Percentiles rank a stretch among this genome's conserved stretches.
phyloP scores from a whole-genome alignment of 2,888 invertebrate species.

The Melanophora roralis region DNA sequence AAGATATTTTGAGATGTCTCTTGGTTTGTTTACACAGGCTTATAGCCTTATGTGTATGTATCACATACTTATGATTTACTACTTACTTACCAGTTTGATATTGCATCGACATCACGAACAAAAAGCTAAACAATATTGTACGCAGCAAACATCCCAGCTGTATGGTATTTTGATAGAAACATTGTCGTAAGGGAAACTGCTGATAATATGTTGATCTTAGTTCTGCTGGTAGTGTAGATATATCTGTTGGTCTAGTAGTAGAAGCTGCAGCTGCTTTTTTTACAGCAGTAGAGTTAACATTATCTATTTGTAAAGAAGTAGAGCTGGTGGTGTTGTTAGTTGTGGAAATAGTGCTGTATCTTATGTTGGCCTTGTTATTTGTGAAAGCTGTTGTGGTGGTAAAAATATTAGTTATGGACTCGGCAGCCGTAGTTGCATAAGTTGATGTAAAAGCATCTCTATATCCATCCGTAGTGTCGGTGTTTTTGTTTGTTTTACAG shows the following conservation, averaged over 20 bases:
- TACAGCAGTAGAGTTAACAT: background rate
- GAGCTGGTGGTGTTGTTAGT: conserved; percentile 17
- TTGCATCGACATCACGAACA: conserved; percentile 61
- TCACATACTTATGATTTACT: conserved; percentile 22
- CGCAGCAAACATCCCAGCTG: conserved; percentile 53
- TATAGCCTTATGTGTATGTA: background rate
- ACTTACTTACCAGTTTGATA: conserved; percentile 63
- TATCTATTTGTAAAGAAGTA: background rate
- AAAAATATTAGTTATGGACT: conserved; percentile 1
- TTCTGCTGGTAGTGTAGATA: conserved; percentile 40
- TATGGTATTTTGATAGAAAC: conserved; percentile 41
- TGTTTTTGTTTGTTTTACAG: conserved; percentile 38
- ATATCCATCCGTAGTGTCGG: conserved; percentile 4
- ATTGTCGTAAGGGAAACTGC: conserved; percentile 47
- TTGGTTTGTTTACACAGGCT: background rate
- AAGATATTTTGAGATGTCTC: background rate
- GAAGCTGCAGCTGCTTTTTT: background rate
- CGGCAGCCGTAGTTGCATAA: background rate
- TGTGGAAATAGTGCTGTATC: background rate
- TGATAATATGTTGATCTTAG: conserved; percentile 50
- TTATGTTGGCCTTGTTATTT: conserved; percentile 42
- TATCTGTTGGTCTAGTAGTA: conserved; percentile 25
- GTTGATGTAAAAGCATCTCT: background rate
- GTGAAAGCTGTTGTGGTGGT: conserved; percentile 35
- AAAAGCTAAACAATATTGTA: conserved; percentile 58